A percentile compares a stretch with the other conserved stretches of the same genome.
phyloP scores from a whole-genome alignment of 2,797 vertebrate species.

The Trichosurus vulpecula region DNA sequence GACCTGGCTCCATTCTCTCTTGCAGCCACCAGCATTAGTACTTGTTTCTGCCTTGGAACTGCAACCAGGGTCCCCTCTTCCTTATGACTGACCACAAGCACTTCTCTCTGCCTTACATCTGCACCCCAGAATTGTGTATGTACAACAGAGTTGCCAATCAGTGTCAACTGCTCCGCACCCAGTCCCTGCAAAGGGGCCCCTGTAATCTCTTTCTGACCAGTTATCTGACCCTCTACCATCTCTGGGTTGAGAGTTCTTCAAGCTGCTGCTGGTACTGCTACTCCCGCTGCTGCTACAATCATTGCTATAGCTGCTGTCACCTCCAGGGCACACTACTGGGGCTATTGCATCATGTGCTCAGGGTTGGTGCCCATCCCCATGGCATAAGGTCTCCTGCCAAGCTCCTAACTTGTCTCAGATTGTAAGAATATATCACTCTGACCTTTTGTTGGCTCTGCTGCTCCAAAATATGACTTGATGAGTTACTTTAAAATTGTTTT shows the following conservation, averaged over 20 bases:
- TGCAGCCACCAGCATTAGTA: not conserved
- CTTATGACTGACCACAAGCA: not conserved
- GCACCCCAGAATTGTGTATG: not conserved
- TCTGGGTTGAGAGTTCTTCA: not conserved
- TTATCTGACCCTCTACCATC: not conserved
- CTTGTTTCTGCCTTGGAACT: not conserved
- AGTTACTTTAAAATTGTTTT: not conserved
- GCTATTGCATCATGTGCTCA: not conserved
- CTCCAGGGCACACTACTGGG: not conserved
- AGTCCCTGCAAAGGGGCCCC: not conserved
- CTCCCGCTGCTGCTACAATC: not conserved
- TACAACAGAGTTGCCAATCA: not conserved
- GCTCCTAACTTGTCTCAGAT: not conserved
- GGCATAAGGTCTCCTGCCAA: not conserved
- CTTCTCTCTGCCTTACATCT: not conserved
- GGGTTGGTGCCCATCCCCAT: not conserved
- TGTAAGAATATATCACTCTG: not conserved
- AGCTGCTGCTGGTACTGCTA: too few species aligned
- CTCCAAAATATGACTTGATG: not conserved
- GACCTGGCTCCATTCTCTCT: not conserved
- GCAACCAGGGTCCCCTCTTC: not conserved
- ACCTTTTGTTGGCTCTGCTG: not conserved
- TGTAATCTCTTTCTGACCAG: not conserved
- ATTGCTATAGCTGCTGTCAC: not conserved
- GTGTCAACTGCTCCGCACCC: not conserved